Evolutionary conservation across 2,113 vertebrate species (phyloP).

Genomic region (Corythaeola cristata): DNA sequence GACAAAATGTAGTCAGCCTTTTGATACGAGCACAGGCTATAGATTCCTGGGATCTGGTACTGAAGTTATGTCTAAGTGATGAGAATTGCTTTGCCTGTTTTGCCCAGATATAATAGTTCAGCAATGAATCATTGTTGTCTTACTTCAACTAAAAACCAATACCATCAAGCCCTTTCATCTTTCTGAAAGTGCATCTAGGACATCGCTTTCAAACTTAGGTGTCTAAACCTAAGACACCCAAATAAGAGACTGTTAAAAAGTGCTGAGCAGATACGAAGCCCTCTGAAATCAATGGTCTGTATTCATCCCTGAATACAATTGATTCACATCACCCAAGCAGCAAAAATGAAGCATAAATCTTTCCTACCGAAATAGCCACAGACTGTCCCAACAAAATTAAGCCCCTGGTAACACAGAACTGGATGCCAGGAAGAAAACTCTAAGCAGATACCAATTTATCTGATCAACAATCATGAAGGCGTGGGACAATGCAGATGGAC

Average conservation of each 20-base stretch:
- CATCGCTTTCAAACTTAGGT: background rate
- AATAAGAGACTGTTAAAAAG: background rate
- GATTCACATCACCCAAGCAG: background rate
- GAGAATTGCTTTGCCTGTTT: background rate
- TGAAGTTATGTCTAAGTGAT: background rate
- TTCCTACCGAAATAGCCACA: background rate
- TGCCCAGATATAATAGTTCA: background rate
- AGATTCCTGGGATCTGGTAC: background rate
- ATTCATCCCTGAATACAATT: conserved; percentile 22
- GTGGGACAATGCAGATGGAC: background rate
- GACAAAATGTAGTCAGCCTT: background rate
- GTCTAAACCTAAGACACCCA: background rate
- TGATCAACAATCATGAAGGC: background rate
- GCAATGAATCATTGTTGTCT: background rate
- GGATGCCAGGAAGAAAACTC: background rate
- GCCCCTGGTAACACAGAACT: background rate
- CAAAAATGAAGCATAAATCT: conserved; percentile 15
- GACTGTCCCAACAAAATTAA: background rate
- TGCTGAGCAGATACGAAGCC: conserved; percentile 3
- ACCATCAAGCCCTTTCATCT: background rate
- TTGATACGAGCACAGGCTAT: background rate
- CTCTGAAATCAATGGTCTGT: conserved; percentile 41
- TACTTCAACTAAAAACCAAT: background rate
- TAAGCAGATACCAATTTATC: background rate
- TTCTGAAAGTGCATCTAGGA: background rate